Evolutionary conservation across 2,797 vertebrate genomes (phyloP), one percentile per base, ranked within the genome.

Genomic region (Pipistrellus pygmaeus): DNA sequence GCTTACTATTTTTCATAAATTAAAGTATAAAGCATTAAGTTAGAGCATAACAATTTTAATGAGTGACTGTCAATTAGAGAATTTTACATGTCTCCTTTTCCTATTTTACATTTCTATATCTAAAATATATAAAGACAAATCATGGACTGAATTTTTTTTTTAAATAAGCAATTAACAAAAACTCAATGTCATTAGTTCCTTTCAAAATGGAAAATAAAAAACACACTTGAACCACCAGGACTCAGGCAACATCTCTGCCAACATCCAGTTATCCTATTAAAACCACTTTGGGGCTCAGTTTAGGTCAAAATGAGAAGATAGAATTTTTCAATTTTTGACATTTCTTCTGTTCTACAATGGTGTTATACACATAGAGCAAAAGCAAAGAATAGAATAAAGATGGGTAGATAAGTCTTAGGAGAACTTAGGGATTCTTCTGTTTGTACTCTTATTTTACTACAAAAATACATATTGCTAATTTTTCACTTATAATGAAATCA

Each of bases 401-500:
- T 90, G 46, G 38, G 35, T 92, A 77, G 60, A 18, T 85, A 51
- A 82, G 30, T 89, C 68, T 87, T 83, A 75, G 32, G 8, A 41
- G 2, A 85, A 55, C 51, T 91, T 75, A 76, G 17, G 21, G 30
- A 86, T 91, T 87, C 35, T 93, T 93, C 69, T 85, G 21, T 78
- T 68, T 51, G 57, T 13, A 78, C 27, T 80, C 85, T 75, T 25
- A 91, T 25, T 51, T 94, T 44, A 75, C 75, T 72, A 83, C 68
- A 77, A 64, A 76, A 80, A 62, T 7, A 64, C 13, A 82, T 77
- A 75, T 69, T 75, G 82, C 60, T 72, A 68, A 77, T 60, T 88
- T 93, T 91, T 85, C 85, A 97, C 80, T 68, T 66, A 55, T 18
- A 92, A 93, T 89, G 78, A 94, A 96, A 83, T 46, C 85, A 93